These are phyloP conservation scores for Lepidurus packardi DNA, from an alignment of 1,140 invertebrate genomes.

Conservation along the genomic window DNA sequence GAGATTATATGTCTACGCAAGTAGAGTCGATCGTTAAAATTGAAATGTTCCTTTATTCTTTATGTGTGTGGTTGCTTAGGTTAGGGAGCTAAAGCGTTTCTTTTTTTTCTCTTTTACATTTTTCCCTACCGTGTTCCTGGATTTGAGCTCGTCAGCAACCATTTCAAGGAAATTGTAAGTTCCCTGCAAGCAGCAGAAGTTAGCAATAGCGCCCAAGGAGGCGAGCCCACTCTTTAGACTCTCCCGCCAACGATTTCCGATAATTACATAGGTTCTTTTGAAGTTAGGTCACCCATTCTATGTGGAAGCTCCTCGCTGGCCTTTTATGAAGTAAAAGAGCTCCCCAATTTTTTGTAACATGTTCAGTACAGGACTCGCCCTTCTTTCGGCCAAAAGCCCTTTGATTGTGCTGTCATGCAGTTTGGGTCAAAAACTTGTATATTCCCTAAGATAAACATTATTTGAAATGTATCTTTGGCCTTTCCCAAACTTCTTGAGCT, in stretches of 20 bases:
- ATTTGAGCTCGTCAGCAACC: neutral
- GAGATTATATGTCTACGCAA: no score
- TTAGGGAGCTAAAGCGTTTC: no score
- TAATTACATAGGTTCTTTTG: slow-evolving; percentile 22
- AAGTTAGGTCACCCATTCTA: slow-evolving; percentile 21
- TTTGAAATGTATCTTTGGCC: neutral
- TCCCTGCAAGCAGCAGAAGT: neutral
- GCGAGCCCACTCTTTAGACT: neutral
- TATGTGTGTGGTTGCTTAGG: no score
- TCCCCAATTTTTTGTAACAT: neutral
- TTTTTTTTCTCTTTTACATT: no score
- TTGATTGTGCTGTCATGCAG: neutral
- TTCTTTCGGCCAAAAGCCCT: neutral
- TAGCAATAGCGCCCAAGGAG: slow-evolving; percentile 12
- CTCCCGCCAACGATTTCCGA: slow-evolving; percentile 5
- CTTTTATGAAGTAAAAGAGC: slow-evolving; percentile 3
- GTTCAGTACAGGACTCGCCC: neutral
- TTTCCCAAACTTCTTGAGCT: no score
- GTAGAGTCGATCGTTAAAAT: no score
- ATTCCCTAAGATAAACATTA: neutral
- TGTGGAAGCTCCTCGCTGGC: neutral
- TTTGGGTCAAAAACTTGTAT: neutral
- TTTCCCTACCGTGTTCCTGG: neutral
- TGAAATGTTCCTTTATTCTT: no score
- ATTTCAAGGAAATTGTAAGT: neutral